Conservation (phyloP, 2,888 invertebrate species). For the Epirrita christyi region DNA sequence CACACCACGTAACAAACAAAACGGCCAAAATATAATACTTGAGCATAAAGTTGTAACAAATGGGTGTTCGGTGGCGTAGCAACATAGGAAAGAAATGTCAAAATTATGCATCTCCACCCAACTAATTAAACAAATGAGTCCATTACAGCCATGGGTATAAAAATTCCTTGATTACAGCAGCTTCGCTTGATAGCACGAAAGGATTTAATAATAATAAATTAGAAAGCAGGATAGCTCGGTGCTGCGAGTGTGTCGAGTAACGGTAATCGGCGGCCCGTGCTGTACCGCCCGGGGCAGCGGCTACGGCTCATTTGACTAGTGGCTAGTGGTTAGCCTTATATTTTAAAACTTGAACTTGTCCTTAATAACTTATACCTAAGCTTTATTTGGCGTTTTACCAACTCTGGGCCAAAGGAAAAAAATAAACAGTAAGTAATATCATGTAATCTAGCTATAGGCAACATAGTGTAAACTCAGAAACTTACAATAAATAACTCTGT, state of each 20-base stretch:
- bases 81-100: background rate
- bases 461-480: too few relatives aligned
- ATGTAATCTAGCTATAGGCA: too few relatives aligned
- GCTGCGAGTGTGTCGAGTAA: conserved; percentile 70
- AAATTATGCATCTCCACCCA: background rate
- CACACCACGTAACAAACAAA: too few relatives aligned
- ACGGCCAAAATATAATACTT: too few relatives aligned
- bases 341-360: conserved; percentile 2
- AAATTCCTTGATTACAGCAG: too few relatives aligned
- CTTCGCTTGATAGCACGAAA: conserved; percentile 35
- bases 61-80: background rate
- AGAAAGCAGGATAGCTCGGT: conserved; percentile 55
- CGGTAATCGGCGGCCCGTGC: conserved; percentile 58
- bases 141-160: conserved; percentile 11
- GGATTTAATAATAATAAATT: conserved; percentile 55
- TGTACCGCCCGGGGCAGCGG: conserved; percentile 34
- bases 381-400: too few relatives aligned
- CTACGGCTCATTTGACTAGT: conserved; percentile 31
- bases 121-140: conserved; percentile 16
- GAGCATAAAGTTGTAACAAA: too few relatives aligned
- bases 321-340: conserved; percentile 11
- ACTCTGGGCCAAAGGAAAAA: background rate
- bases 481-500: too few relatives aligned
- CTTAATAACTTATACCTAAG: background rate
- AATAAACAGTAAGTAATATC: too few relatives aligned